These are phyloP conservation scores for Triplophysa bombifrons DNA, from an alignment of 2,797 vertebrate genomes.

Conservation along the genomic window DNA sequence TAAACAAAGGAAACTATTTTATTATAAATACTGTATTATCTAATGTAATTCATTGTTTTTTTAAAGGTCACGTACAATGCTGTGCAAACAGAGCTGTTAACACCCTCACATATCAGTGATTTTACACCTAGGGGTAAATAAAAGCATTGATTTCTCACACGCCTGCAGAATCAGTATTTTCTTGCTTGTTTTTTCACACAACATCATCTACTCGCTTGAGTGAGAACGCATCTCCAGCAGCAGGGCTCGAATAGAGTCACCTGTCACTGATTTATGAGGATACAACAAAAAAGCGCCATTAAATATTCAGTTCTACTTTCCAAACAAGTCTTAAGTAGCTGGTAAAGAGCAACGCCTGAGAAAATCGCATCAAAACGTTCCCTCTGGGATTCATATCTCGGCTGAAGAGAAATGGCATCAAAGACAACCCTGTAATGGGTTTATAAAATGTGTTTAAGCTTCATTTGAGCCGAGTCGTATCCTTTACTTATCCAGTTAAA, in stretches of 20 bases:
- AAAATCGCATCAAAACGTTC: neutral
- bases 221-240: neutral
- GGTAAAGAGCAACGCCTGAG: neutral
- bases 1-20: no score
- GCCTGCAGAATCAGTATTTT: neutral
- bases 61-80: neutral
- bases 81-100: slow-evolving; percentile 5
- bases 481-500: slow-evolving; percentile 38
- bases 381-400: slow-evolving; percentile 11
- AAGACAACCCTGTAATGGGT: slow-evolving; percentile 16
- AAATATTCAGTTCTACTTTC: neutral
- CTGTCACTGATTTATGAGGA: slow-evolving; percentile 1
- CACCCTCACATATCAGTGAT: neutral
- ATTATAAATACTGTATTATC: no score
- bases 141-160: neutral
- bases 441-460: slow-evolving; percentile 24
- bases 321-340: neutral
- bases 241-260: neutral
- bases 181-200: neutral
- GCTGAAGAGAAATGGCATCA: neutral
- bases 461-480: slow-evolving; percentile 26
- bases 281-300: neutral
- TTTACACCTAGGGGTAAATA: neutral
- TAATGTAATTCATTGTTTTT: no score
- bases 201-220: slow-evolving; percentile 8